Evolutionary conservation across 2,113 vertebrate genomes (phyloP).

Genomic region (Picathartes gymnocephalus): DNA sequence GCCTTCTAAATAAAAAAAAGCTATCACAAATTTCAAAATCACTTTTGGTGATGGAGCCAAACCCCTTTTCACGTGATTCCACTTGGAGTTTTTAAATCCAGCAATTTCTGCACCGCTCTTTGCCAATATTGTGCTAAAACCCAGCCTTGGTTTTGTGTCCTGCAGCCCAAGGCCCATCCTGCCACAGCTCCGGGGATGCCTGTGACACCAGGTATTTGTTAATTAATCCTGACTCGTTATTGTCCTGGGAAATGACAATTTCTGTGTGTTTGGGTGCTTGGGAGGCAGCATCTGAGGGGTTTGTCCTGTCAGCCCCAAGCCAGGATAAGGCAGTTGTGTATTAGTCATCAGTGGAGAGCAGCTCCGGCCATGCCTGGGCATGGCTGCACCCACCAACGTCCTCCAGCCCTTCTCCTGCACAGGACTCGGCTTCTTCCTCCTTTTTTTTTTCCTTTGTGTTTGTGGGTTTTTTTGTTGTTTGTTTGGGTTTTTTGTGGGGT

Average conservation of each 20-base stretch:
- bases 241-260: accelerated
- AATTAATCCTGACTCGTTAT: accelerated
- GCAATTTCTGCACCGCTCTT: accelerated
- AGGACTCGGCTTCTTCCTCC: background rate
- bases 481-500: background rate
- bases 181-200: accelerated
- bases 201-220: background rate
- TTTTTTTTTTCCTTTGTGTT: background rate
- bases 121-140: background rate
- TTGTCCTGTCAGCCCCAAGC: background rate
- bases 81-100: background rate
- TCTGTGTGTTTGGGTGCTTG: accelerated
- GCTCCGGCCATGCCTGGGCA: too few species aligned
- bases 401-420: background rate
- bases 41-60: accelerated
- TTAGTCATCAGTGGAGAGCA: background rate
- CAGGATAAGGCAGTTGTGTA: background rate
- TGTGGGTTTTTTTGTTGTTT: too few species aligned
- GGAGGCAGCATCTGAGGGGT: background rate
- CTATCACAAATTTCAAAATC: background rate
- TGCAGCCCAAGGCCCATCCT: background rate
- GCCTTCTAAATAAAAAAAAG: too few species aligned
- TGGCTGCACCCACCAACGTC: background rate
- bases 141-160: background rate
- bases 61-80: accelerated